A percentile compares a stretch with the other conserved stretches of the same genome.
Conservation (phyloP, 2,888 invertebrate species). For the Agonopterix arenella region DNA sequence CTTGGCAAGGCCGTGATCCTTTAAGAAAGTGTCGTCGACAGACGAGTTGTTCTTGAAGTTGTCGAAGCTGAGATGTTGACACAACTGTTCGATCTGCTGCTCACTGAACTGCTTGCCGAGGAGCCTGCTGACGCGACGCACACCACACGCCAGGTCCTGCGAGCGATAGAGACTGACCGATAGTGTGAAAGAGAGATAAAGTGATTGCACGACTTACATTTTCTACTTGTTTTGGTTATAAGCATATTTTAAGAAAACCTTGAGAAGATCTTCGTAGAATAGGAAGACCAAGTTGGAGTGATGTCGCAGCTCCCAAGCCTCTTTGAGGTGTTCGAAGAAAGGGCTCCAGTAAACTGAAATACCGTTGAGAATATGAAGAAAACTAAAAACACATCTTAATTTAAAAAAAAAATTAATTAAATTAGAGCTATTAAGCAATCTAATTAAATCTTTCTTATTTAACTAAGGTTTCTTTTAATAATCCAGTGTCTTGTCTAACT, state of each 20-base stretch:
- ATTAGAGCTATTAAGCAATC: too few species aligned
- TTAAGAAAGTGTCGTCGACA: constrained; percentile 42
- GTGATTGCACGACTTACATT: too few species aligned
- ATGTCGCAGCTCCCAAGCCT: constrained; percentile 79
- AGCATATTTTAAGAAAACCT: too few species aligned
- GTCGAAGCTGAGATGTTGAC: constrained; percentile 85
- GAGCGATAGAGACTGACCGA: too few species aligned
- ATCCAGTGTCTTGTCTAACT: too few species aligned
- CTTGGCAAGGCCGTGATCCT: too few species aligned
- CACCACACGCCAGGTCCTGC: constrained; percentile 75
- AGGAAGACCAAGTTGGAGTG: constrained; percentile 82
- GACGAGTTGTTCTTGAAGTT: constrained; percentile 89
- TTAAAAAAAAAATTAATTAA: too few species aligned
- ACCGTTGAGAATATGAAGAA: not conserved
- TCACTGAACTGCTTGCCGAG: constrained; percentile 75
- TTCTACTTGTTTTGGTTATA: too few species aligned
- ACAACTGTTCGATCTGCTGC: constrained; percentile 78
- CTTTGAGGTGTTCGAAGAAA: constrained; percentile 83
- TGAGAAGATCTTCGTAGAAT: constrained; percentile 84
- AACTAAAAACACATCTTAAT: too few species aligned
- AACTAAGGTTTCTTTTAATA: too few species aligned
- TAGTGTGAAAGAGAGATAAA: too few species aligned
- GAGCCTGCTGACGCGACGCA: constrained; percentile 76
- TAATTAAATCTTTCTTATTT: too few species aligned
- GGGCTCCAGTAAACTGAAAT: constrained; percentile 50